A percentile compares a stretch with the other conserved stretches of the same genome.
Conservation (phyloP, 2,888 invertebrate species). For the Pasiphila rectangulata region DNA sequence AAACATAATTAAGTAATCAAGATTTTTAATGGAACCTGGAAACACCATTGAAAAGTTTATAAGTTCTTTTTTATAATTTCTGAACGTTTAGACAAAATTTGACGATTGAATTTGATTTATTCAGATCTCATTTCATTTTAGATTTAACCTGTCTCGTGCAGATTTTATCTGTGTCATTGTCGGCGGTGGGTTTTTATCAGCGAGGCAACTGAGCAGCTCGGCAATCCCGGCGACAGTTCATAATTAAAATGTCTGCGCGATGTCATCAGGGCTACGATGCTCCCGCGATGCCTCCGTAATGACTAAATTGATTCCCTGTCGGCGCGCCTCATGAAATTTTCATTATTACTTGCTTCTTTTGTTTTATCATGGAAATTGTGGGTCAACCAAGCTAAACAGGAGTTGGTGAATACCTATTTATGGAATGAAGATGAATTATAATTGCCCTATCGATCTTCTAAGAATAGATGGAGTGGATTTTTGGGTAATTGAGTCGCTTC, state of each 20-base stretch:
- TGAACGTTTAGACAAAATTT: constrained; percentile 47
- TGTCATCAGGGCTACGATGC: constrained; percentile 59
- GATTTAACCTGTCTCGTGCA: constrained; percentile 68
- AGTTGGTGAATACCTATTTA: not conserved
- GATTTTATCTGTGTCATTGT: constrained; percentile 70
- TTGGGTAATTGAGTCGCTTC: too few relatives aligned
- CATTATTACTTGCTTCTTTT: constrained; percentile 46
- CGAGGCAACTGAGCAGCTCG: constrained; percentile 46
- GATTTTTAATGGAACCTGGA: constrained; percentile 23
- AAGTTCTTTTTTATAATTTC: constrained; percentile 37
- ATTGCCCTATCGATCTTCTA: not conserved
- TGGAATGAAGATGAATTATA: constrained; percentile 4
- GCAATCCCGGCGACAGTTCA: constrained; percentile 67
- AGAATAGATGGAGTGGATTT: too few relatives aligned
- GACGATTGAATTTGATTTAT: constrained; percentile 47
- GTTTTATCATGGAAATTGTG: constrained; percentile 28
- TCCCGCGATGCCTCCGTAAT: constrained; percentile 55
- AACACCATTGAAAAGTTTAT: constrained; percentile 26
- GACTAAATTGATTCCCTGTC: constrained; percentile 72
- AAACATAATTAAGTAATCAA: constrained; percentile 28
- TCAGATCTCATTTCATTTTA: constrained; percentile 71
- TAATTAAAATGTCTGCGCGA: constrained; percentile 76
- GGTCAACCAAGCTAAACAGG: not conserved
- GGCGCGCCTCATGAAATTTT: constrained; percentile 52
- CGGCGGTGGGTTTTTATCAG: constrained; percentile 63